These are phyloP conservation scores for Oryzias melastigma DNA, from an alignment of 2,113 vertebrate genomes.

Conservation along the genomic window DNA sequence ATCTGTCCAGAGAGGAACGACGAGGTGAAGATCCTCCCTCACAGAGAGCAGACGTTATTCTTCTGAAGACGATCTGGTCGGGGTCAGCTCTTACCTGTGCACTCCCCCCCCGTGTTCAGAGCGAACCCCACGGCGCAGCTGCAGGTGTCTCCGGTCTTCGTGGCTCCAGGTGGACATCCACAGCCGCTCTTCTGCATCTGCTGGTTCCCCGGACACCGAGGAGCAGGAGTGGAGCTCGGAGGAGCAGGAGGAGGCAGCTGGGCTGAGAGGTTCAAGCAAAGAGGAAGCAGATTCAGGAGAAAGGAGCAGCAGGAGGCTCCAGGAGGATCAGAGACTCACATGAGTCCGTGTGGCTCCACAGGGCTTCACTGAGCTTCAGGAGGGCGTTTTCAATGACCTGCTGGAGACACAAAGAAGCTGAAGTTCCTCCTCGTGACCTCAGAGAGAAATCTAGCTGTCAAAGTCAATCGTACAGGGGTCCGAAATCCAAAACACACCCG, in stretches of 20 bases:
- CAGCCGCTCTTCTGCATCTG: constrained; percentile 39
- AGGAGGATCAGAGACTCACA: constrained; percentile 33
- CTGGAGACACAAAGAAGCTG: constrained; percentile 16
- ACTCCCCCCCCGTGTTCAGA: constrained; percentile 32
- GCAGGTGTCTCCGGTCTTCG: constrained; percentile 45
- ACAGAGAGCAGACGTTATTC: not conserved
- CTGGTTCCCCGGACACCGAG: constrained; percentile 54
- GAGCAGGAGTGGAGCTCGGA: constrained; percentile 8
- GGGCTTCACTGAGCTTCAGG: constrained; percentile 41
- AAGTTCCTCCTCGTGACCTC: too few relatives aligned
- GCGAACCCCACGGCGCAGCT: constrained; percentile 63
- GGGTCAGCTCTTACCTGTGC: constrained; percentile 68
- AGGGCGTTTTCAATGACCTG: constrained; percentile 41
- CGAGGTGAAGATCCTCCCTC: not conserved
- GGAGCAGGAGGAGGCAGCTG: constrained; percentile 2
- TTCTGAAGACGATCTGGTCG: too few relatives aligned
- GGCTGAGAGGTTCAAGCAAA: constrained; percentile 7
- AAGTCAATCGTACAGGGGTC: too few relatives aligned
- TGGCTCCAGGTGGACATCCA: constrained; percentile 48
- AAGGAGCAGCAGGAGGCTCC: not conserved
- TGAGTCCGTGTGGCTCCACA: not conserved
- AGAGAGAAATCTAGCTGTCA: too few relatives aligned
- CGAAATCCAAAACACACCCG: too few relatives aligned
- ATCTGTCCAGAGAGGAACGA: constrained; percentile 57
- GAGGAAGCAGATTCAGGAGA: not conserved